phyloP scores from a whole-genome alignment of 2,797 vertebrate species.

The Eulemur rubriventer region DNA sequence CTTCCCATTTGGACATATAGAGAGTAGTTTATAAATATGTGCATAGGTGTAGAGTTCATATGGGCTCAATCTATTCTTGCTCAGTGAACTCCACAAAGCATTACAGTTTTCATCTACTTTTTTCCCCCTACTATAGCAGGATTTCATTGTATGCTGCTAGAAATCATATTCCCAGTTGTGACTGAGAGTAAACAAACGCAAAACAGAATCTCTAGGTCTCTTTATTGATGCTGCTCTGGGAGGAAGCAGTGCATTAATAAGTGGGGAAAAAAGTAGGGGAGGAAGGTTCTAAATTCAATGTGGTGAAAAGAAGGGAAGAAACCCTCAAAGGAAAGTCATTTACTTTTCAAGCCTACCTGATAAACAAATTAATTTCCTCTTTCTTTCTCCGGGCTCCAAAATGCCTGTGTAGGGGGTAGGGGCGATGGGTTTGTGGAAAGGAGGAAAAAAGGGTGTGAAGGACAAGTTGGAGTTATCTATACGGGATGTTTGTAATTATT shows the following conservation, averaged over 20 bases:
- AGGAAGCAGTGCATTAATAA: background rate
- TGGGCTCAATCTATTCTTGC: background rate
- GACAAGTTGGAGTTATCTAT: background rate
- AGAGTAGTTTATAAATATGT: background rate
- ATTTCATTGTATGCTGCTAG: background rate
- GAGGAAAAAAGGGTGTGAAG: background rate
- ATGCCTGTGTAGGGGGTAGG: background rate
- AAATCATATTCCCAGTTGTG: constrained; percentile 39
- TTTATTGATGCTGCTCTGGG: constrained; percentile 28
- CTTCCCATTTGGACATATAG: background rate
- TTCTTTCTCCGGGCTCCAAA: background rate
- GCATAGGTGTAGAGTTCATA: background rate
- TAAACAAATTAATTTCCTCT: constrained; percentile 35
- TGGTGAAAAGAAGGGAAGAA: background rate
- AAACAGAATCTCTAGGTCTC: constrained; percentile 19
- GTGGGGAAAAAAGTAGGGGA: background rate
- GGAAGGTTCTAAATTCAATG: background rate
- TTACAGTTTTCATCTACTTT: background rate
- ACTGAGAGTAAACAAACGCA: constrained; percentile 27
- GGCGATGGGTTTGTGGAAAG: background rate
- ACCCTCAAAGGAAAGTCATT: background rate
- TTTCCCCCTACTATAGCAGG: background rate
- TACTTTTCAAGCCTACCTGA: background rate
- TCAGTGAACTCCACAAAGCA: background rate
- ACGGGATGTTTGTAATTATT: background rate